phyloP scores from a whole-genome alignment of 2,113 vertebrate species.

The Paradoxurus hermaphroditus region DNA sequence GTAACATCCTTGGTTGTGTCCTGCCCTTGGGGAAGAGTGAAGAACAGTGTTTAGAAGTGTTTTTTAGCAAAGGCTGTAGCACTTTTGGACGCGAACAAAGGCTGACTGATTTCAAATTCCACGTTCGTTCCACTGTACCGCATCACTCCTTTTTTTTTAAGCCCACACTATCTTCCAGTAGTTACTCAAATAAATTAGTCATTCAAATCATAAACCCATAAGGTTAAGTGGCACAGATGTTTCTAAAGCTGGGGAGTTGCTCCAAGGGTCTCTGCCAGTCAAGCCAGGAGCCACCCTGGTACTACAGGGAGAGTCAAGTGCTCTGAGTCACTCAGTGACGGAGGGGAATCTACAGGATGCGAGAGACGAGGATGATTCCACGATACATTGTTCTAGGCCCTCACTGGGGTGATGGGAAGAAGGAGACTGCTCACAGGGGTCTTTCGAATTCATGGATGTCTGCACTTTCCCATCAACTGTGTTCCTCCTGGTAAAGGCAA shows the following conservation, averaged over 20 bases:
- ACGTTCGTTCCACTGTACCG: background rate
- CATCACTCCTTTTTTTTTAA: background rate
- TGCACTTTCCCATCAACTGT: background rate
- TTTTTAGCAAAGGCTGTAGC: background rate
- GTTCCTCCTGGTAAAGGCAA: background rate
- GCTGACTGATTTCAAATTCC: background rate
- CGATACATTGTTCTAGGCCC: background rate
- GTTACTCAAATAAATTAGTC: background rate
- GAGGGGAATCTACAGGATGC: background rate
- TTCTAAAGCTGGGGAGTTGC: background rate
- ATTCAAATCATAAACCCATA: too few species aligned
- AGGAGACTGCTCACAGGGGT: background rate
- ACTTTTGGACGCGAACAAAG: background rate
- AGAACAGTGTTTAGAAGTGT: background rate
- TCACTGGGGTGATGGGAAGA: background rate
- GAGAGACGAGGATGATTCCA: background rate
- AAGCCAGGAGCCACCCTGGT: background rate
- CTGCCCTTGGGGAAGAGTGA: background rate
- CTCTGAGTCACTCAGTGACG: background rate
- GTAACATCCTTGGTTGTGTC: background rate
- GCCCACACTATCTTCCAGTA: background rate
- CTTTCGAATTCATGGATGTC: background rate
- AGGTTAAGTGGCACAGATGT: background rate
- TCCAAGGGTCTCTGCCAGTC: background rate
- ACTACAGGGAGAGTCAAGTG: background rate